Conservation (phyloP, 92 coral and sea anemone species). For the Nematostella vectensis region DNA sequence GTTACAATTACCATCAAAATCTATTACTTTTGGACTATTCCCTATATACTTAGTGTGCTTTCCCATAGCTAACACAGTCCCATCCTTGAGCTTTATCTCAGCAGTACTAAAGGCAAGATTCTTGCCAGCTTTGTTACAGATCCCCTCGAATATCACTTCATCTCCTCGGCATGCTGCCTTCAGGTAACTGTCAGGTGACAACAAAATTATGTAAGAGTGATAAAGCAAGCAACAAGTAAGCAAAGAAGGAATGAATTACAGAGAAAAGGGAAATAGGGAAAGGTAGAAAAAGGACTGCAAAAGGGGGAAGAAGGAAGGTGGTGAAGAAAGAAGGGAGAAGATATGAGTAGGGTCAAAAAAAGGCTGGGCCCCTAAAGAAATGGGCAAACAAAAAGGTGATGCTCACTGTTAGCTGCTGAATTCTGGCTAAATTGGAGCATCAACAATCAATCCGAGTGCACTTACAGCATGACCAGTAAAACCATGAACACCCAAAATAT, state of each 20-base stretch:
- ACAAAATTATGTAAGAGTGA: not conserved
- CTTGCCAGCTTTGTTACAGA: conserved; percentile 63
- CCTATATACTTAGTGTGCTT: conserved; percentile 60
- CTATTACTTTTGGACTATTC: not conserved
- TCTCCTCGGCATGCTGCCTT: conserved; percentile 71
- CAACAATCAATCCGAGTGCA: too few relatives aligned
- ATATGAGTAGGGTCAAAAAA: too few relatives aligned
- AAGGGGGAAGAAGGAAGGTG: too few relatives aligned
- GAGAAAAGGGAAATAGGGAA: too few relatives aligned
- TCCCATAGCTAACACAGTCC: conserved; percentile 65
- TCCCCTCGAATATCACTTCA: conserved; percentile 64
- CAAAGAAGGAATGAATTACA: not conserved
- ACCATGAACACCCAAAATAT: too few relatives aligned
- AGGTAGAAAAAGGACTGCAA: too few relatives aligned
- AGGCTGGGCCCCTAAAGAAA: too few relatives aligned
- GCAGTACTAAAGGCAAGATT: conserved; percentile 73
- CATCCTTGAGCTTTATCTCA: conserved; percentile 60
- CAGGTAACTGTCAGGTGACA: conserved; percentile 39
- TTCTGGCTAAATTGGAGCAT: too few relatives aligned
- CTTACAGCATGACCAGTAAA: too few relatives aligned
- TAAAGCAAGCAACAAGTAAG: not conserved
- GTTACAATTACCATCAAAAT: not conserved
- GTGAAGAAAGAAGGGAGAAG: too few relatives aligned
- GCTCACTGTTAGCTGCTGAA: too few relatives aligned
- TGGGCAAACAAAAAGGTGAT: too few relatives aligned